Conservation (phyloP, 2,797 vertebrate genomes). For the Eleutherodactylus coqui region DNA sequence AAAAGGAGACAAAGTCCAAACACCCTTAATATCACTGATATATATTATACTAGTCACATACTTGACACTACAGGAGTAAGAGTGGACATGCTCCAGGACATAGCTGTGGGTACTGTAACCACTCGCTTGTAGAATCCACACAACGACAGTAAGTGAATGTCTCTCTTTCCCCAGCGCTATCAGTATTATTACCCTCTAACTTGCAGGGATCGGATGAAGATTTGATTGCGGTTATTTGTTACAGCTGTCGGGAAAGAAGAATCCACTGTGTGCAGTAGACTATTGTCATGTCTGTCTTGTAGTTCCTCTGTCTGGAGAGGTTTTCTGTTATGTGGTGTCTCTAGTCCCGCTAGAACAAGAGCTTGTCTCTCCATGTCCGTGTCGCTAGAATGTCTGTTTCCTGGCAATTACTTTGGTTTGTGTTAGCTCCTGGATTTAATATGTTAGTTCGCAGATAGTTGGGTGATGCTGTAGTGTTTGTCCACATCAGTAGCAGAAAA, state of each 20-base stretch:
- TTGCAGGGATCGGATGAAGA: slow-evolving; percentile 74
- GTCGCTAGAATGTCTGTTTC: slow-evolving; percentile 69
- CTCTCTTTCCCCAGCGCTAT: slow-evolving; percentile 64
- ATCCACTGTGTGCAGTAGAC: slow-evolving; percentile 70
- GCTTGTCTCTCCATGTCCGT: slow-evolving; percentile 79
- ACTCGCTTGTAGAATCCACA: not conserved
- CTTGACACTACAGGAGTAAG: no score
- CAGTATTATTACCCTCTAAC: slow-evolving; percentile 67
- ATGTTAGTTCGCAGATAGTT: not conserved
- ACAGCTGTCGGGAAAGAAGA: slow-evolving; percentile 79
- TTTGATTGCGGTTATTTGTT: slow-evolving; percentile 73
- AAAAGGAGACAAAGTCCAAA: not conserved
- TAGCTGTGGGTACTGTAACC: not conserved
- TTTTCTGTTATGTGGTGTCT: slow-evolving; percentile 75
- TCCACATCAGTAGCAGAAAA: not conserved
- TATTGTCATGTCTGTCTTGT: slow-evolving; percentile 77
- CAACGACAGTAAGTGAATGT: slow-evolving; percentile 61
- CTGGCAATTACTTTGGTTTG: slow-evolving; percentile 61
- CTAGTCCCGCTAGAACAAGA: slow-evolving; percentile 79
- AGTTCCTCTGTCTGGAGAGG: slow-evolving; percentile 78
- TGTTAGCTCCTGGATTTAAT: not conserved
- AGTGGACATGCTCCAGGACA: not conserved
- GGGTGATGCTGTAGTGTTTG: not conserved
- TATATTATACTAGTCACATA: not conserved
- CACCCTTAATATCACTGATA: not conserved